Evolutionary conservation across 1,140 invertebrate genomes (phyloP), one percentile per base, ranked within the genome.

Genomic region (Carposina sasakii): DNA sequence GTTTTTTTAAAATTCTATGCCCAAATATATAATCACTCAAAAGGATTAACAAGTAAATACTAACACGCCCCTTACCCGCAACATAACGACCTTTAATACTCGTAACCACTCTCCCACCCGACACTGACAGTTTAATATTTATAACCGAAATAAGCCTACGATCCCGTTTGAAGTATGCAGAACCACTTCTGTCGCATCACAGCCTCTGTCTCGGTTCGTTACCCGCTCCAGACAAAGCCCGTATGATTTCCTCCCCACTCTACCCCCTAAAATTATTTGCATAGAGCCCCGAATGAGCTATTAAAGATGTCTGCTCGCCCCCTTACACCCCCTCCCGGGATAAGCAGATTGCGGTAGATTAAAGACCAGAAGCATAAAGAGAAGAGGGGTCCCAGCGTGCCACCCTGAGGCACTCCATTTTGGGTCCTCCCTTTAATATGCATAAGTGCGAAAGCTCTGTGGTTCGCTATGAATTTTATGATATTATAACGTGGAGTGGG

Each of bases 291-390:
- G 75, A 77, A 81, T 74, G 77, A 81, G 73, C 77, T 77, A 81
- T 81, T 81, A 81, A 78, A 75, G 71, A 75, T 65, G 68, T 71
- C 68, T 68, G 60, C 67, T 36, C 62, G 34, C 48, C 56, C 57
- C 59, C 66, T 58, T 48, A 47, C 56, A n/a, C 54, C 56, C 44
- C 55, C 59, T 56, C 31, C 46, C 60, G 52, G 53, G 60, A 67
- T 73, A 76, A 78, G 74, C 77, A 78, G 77, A 81, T 81, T 79
- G 77, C 69, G 77, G 77, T 71, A 65, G 74, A 78, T 81, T 76
- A 78, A 81, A 81, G 72, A 77, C 75, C 77, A 73, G 72, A 77
- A 65, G 67, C 69, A 70, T 72, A 68, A 69, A 65, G 55, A 62
- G 61, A 60, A 56, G 51, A 43, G 34, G 54, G 54, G 41, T 64